Conservation (phyloP, 1,140 invertebrate genomes). For the Drosophila malerkotliana region DNA sequence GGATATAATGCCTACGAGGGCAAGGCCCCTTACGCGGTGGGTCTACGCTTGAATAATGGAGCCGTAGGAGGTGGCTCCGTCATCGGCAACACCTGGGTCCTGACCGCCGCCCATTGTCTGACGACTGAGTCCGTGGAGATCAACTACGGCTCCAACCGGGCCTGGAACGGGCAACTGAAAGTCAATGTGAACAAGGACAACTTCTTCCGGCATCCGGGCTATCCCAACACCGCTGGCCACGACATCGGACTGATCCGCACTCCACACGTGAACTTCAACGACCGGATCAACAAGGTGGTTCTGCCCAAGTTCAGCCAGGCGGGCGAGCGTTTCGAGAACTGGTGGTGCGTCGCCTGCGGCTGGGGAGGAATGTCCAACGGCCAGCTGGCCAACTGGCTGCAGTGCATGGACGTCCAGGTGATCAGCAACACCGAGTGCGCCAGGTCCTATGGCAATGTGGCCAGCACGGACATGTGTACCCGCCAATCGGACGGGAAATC, state of each 20-base stretch:
- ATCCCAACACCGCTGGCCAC: constrained; percentile 37
- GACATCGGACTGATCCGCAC: constrained; percentile 63
- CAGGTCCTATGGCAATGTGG: constrained; percentile 4
- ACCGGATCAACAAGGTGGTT: constrained; percentile 31
- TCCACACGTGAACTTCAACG: constrained; percentile 39
- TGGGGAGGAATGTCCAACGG: constrained; percentile 51
- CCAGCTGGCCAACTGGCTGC: constrained; percentile 26
- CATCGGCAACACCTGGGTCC: constrained; percentile 56
- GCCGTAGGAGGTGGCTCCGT: constrained; percentile 48
- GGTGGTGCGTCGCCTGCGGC: constrained; percentile 47
- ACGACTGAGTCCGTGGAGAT: constrained; percentile 48
- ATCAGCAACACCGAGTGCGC: constrained; percentile 30
- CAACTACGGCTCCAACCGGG: constrained; percentile 70
- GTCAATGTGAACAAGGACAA: constrained; percentile 51
- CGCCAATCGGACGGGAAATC: constrained; percentile 15
- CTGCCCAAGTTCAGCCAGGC: constrained; percentile 36
- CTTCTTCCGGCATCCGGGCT: constrained; percentile 36
- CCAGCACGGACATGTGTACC: constrained; percentile 32
- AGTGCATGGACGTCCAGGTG: constrained; percentile 35
- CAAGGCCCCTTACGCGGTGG: constrained; percentile 85
- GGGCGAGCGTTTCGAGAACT: constrained; percentile 37
- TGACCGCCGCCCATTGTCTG: constrained; percentile 62
- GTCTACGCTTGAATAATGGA: constrained; percentile 56
- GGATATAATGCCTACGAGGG: constrained; percentile 68
- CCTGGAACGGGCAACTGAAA: constrained; percentile 20